These are phyloP conservation scores for Holacanthella duospinosa DNA, from an alignment of 2,888 invertebrate genomes.

Conservation along the genomic window DNA sequence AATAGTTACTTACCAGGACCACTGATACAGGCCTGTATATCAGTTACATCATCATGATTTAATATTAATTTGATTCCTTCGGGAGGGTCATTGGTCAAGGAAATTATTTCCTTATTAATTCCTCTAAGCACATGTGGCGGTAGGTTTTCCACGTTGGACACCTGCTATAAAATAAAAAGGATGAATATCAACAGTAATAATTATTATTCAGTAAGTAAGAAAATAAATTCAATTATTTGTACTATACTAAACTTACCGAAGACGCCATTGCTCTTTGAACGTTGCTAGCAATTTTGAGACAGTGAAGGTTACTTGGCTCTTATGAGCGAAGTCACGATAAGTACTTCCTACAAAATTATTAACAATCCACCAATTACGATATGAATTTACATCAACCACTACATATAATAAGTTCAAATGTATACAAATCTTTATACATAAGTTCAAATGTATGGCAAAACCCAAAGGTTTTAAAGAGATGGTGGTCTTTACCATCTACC, in stretches of 20 bases:
- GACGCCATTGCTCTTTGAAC: conserved; percentile 22
- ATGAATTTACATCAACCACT: not conserved
- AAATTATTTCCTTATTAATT: conserved; percentile 78
- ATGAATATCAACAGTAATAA: not conserved
- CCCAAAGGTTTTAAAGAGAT: not conserved
- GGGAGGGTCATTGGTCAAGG: conserved; percentile 67
- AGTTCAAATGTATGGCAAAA: not conserved
- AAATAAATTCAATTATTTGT: not conserved
- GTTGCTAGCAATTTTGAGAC: conserved; percentile 11
- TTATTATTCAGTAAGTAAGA: no score
- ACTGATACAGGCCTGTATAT: conserved; percentile 82
- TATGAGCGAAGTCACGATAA: no score
- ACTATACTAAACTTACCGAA: conserved; percentile 22
- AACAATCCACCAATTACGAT: not conserved
- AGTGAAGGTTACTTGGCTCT: no score
- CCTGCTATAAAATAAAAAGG: conserved; percentile 43
- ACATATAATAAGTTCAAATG: not conserved
- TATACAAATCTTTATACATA: not conserved
- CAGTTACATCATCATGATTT: conserved; percentile 86
- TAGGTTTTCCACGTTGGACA: conserved; percentile 88
- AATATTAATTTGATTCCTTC: conserved; percentile 82
- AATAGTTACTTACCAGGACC: conserved; percentile 65
- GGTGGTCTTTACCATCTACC: conserved; percentile 4
- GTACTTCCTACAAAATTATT: no score
- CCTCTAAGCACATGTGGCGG: conserved; percentile 83